Conservation (phyloP, 2,797 vertebrate species). For the Chaetodon trifasciatus region DNA sequence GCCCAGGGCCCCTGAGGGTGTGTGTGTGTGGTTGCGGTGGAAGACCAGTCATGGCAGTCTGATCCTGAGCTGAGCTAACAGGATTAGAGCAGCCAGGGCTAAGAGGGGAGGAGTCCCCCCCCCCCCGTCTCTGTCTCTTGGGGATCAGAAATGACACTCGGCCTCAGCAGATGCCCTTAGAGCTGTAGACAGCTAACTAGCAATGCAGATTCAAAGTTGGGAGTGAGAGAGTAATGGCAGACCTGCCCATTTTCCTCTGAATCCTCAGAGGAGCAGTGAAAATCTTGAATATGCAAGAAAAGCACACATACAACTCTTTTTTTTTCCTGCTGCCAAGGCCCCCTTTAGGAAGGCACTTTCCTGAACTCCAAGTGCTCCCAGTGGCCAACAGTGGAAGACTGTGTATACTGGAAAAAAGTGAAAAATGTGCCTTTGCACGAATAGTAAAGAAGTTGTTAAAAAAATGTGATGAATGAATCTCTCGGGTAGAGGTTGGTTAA, state of each 20-base stretch:
- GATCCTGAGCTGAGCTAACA: conserved; percentile 77
- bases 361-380: conserved; percentile 19
- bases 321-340: conserved; percentile 8
- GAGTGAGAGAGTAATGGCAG: conserved; percentile 25
- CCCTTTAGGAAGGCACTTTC: conserved; percentile 6
- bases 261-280: conserved; percentile 22
- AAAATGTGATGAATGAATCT: conserved; percentile 20
- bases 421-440: background rate
- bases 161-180: conserved; percentile 67
- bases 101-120: conserved; percentile 57
- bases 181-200: conserved; percentile 43
- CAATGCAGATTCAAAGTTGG: conserved; percentile 46
- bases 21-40: conserved; percentile 23
- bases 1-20: conserved; percentile 39
- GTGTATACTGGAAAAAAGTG: background rate
- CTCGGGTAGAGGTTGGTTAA: conserved; percentile 16
- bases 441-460: background rate
- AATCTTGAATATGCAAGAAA: conserved; percentile 35
- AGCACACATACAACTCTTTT: background rate
- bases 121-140: conserved; percentile 56
- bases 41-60: conserved; percentile 67
- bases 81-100: conserved; percentile 74
- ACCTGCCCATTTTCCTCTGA: conserved; percentile 8
- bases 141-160: conserved; percentile 68
- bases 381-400: background rate